Evolutionary conservation across 1,140 invertebrate genomes (phyloP).

Genomic region (Heliconius eleuchia): DNA sequence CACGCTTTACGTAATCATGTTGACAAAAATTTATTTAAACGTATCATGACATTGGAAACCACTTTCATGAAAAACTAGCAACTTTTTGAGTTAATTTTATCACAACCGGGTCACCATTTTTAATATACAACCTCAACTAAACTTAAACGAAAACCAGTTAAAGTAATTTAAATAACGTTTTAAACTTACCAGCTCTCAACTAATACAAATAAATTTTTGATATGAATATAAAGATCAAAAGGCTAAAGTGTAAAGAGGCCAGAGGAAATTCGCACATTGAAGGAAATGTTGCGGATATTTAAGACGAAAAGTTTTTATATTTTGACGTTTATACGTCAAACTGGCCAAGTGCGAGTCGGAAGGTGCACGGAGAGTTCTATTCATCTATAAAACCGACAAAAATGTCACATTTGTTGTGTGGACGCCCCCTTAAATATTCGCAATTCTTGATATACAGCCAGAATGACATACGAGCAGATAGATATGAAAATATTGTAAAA

Average conservation of each 20-base stretch:
- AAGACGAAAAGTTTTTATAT: not conserved
- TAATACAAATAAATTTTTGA: not conserved
- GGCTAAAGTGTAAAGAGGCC: not conserved
- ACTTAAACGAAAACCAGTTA: not conserved
- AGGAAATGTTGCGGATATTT: not conserved
- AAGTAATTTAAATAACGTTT: not conserved
- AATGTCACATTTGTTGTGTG: too few relatives aligned
- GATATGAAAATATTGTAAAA: too few relatives aligned
- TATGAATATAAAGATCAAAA: constrained; percentile 1
- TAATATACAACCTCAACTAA: not conserved
- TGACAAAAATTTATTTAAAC: too few relatives aligned
- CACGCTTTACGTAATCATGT: too few relatives aligned
- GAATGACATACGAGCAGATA: too few relatives aligned
- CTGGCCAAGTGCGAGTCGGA: not conserved
- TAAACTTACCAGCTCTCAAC: not conserved
- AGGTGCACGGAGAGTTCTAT: too few relatives aligned
- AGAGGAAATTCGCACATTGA: not conserved
- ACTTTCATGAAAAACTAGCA: too few relatives aligned
- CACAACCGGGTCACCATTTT: not conserved
- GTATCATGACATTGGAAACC: too few relatives aligned
- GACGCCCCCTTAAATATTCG: too few relatives aligned
- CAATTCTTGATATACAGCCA: too few relatives aligned
- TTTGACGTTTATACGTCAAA: not conserved
- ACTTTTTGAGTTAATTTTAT: too few relatives aligned
- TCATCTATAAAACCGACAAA: too few relatives aligned